These are phyloP conservation scores for Euphydryas editha DNA, from an alignment of 2,888 invertebrate species.

Conservation along the genomic window DNA sequence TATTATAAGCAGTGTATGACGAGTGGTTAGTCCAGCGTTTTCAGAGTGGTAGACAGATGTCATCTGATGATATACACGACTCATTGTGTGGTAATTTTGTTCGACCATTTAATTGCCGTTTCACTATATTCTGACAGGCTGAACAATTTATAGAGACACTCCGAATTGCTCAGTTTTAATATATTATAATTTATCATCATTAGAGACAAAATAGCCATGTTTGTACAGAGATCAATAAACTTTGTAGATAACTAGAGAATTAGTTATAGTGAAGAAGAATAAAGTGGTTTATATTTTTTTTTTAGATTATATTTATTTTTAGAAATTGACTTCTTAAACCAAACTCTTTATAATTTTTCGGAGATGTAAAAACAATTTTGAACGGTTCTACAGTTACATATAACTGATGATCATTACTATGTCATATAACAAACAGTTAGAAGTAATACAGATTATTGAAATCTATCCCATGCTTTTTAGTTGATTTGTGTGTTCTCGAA, in stretches of 20 bases:
- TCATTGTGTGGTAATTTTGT: slow-evolving; percentile 81
- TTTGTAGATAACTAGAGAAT: slow-evolving; percentile 6
- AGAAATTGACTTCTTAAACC: too few species aligned
- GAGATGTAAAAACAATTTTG: too few species aligned
- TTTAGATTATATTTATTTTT: too few species aligned
- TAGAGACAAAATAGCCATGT: slow-evolving; percentile 46
- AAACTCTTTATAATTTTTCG: too few species aligned
- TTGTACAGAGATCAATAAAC: slow-evolving; percentile 15
- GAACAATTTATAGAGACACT: slow-evolving; percentile 79
- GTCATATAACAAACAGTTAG: too few species aligned
- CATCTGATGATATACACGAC: slow-evolving; percentile 77
- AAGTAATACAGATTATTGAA: too few species aligned
- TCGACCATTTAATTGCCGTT: slow-evolving; percentile 76
- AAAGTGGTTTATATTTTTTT: too few species aligned
- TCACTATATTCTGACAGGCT: slow-evolving; percentile 72
- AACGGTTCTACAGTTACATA: too few species aligned
- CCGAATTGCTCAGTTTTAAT: slow-evolving; percentile 69
- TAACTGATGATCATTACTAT: too few species aligned
- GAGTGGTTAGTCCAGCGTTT: slow-evolving; percentile 57
- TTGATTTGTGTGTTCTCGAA: too few species aligned
- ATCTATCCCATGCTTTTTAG: too few species aligned
- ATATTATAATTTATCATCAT: slow-evolving; percentile 71
- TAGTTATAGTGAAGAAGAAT: neutral
- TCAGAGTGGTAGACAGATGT: slow-evolving; percentile 63
- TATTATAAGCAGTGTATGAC: slow-evolving; percentile 63